Percentiles rank a stretch among this genome's conserved stretches.
phyloP scores from a whole-genome alignment of 2,888 invertebrate genomes.

The Thyatira batis region DNA sequence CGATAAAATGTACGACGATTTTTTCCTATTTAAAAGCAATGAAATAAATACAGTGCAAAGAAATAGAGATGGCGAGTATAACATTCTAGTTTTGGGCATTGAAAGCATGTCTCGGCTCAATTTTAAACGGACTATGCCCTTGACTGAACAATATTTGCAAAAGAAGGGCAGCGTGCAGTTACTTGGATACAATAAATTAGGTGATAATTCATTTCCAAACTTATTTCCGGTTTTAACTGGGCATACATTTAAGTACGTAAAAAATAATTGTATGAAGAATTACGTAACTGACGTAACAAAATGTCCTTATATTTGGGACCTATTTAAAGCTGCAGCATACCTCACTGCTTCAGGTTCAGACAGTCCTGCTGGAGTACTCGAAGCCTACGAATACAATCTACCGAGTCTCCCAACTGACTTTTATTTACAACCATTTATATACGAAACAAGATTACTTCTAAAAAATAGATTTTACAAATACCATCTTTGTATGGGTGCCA shows the following conservation, averaged over 20 bases:
- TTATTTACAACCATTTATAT: slow-evolving; percentile 87
- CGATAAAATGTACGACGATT: slow-evolving; percentile 32
- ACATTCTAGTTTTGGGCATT: slow-evolving; percentile 89
- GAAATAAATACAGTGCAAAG: background rate
- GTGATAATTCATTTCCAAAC: slow-evolving; percentile 95
- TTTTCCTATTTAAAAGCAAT: slow-evolving; percentile 27
- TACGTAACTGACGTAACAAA: slow-evolving; percentile 82
- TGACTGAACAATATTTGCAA: slow-evolving; percentile 82
- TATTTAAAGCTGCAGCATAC: slow-evolving; percentile 86
- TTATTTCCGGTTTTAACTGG: slow-evolving; percentile 91
- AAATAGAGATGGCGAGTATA: slow-evolving; percentile 59
- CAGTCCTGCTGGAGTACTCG: slow-evolving; percentile 70
- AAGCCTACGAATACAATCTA: slow-evolving; percentile 70
- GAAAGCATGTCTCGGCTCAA: slow-evolving; percentile 92
- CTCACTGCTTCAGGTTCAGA: slow-evolving; percentile 91
- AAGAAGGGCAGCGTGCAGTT: slow-evolving; percentile 87
- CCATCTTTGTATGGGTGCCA: slow-evolving; percentile 84
- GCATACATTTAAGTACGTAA: slow-evolving; percentile 81
- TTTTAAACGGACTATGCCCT: slow-evolving; percentile 90
- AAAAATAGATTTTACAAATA: slow-evolving; percentile 82
- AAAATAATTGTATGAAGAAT: slow-evolving; percentile 80
- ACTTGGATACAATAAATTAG: slow-evolving; percentile 94
- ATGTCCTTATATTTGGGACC: slow-evolving; percentile 91
- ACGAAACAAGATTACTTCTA: slow-evolving; percentile 83
- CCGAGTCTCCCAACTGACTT: slow-evolving; percentile 88